Base-by-base conservation (phyloP, 1,140 invertebrate species). In the Trypoxylus dichotomus region DNA sequence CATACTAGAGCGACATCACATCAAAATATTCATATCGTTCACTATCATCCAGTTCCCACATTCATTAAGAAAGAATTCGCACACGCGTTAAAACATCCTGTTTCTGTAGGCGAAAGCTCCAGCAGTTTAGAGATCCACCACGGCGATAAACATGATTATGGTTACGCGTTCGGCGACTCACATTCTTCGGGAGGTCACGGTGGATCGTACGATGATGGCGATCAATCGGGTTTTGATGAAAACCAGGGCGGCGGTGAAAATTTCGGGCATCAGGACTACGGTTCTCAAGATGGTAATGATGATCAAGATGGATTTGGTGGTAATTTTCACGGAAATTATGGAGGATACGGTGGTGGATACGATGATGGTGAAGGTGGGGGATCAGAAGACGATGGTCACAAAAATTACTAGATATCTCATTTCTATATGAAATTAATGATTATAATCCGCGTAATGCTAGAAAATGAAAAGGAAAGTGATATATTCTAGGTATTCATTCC, bases 1-100 rank as follows among this genome's bases (percentile, higher is more conserved):
- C 29, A 74, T 42, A 3, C 29, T 41, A 37, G 41, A 80, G 90
- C 90, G 24, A 91, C 90, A 79, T 91, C 90, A 24, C 90, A 91
- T 81, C 90, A 91, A 84, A 90, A 89, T 42, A 89, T 91, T 79
- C 91, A 91, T 80, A 90, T 91, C 80, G 90, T 91, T 81, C 90
- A 91, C 79, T 91, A 90, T 84, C 90, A 91, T 79, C 87, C 90
- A 7, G 90, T 91, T 8, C 90, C 90, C 13, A 90, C 91, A 3
- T 91, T 91, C 83, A 86, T 91, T 3, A 91, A 91, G 85, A 90
- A 91, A 81, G 90, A 91, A 82, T 89, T 91, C 83, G 88, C 87
- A 81, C 89, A 91, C 82, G 83, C 90, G 42, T 84, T 91, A 10
- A 88, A 91, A 79, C 89, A 91, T 79, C 90, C 90, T 8, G 84